Base-by-base conservation (phyloP, 2,113 vertebrate species). In the Tauraco erythrolophus region DNA sequence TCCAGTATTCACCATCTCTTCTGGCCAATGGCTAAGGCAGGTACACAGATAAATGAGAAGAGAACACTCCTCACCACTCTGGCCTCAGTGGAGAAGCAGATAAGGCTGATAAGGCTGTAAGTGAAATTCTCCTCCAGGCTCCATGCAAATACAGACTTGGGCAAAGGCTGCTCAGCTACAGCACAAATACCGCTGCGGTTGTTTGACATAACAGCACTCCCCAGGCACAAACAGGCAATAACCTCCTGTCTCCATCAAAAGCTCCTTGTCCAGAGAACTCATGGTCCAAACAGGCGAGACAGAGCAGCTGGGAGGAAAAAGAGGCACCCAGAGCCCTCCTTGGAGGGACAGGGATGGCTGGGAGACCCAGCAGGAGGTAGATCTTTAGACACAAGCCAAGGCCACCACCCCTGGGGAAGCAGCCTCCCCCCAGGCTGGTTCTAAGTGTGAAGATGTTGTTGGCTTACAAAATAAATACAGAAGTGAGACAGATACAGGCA, bases 61-160 rank as follows among this genome's bases (percentile, higher is more conserved):
- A 95, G 91, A 90, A 91, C 72, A 68, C 72, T 88, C 17, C 0
- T 76, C 79, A 70, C 64, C 1, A 2, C 75, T 82, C 50, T 43
- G 79, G 54, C 86, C 88, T 53, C 70, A 76, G 74, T 80, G 60
- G 43, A 92, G 83, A 60, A 89, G 66, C 19, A 72, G 96, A 97
- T 96, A 95, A 95, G 83, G 86, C 69, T 78, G 88, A 97, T 96
- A 97, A 97, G 57, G 77, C 64, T 84, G 86, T 19, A 92, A 96
- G 94, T 92, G 92, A 96, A 97, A 96, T 91, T 95, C 80, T 70
- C 65, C 77, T 92, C 27, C 56, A 46, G 58, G 62, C 41, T 97
- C 60, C 89, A 50, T 15, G 53, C 66, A 90, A 82, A 95, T 22
- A 65, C 1, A 2, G 35, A 10, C 33, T 68, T 70, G 72, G 61